Evolutionary conservation across 2,797 vertebrate species (phyloP).

Genomic region (Craterocephalus amniculus): DNA sequence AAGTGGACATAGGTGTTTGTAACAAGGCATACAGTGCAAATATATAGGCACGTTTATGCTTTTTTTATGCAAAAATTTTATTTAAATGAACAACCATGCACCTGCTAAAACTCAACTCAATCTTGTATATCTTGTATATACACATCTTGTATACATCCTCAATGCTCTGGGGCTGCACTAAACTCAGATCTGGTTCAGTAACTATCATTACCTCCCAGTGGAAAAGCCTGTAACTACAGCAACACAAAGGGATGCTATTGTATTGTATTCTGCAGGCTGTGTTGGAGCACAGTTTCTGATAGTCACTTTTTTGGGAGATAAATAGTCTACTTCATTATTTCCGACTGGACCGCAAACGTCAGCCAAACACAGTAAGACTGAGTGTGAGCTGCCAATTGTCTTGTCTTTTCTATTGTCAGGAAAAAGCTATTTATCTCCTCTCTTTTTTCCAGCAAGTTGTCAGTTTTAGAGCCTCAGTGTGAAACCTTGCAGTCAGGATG

Average conservation of each 20-base stretch:
- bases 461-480: not conserved
- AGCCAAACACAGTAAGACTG: not conserved
- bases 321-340: not conserved
- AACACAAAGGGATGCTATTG: not conserved
- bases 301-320: not conserved
- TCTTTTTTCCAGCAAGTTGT: not conserved
- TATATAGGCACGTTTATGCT: not conserved
- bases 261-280: not conserved
- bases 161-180: not conserved
- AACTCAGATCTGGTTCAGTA: not conserved
- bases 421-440: not conserved
- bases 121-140: no score
- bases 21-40: not conserved
- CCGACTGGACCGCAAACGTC: not conserved
- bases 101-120: no score
- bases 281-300: not conserved
- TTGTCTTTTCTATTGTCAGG: not conserved
- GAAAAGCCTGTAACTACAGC: constrained; percentile 2
- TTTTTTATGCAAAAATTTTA: not conserved
- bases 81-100: not conserved
- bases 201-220: not conserved
- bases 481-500: not conserved
- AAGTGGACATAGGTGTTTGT: not conserved
- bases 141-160: not conserved
- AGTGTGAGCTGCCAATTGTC: constrained; percentile 3